phyloP scores from a whole-genome alignment of 2,113 vertebrate genomes.

The Hippopotamus amphibius region DNA sequence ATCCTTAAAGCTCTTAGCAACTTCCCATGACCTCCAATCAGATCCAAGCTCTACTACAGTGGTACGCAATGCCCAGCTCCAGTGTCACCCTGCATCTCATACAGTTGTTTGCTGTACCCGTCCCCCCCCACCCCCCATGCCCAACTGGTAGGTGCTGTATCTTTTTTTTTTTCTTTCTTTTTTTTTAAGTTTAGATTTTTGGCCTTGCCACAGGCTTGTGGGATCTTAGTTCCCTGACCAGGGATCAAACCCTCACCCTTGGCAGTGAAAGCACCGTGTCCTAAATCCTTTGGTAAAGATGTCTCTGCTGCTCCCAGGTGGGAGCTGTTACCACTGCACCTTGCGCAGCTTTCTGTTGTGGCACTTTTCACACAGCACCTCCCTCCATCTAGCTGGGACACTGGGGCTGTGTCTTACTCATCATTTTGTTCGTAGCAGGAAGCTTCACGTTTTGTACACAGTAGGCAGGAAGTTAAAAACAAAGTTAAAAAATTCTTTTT shows the following conservation, averaged over 20 bases:
- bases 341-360: fast-evolving
- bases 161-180: neutral
- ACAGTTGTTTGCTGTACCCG: fast-evolving
- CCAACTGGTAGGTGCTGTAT: neutral
- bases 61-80: neutral
- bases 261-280: neutral
- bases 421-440: neutral
- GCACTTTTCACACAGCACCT: fast-evolving
- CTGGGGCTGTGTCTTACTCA: neutral
- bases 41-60: neutral
- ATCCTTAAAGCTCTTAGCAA: neutral
- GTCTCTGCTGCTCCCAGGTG: neutral
- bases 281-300: neutral
- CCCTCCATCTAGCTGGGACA: neutral
- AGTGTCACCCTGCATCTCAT: fast-evolving
- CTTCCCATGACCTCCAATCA: neutral
- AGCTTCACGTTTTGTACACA: neutral
- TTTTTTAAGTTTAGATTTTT: neutral
- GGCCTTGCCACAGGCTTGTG: neutral
- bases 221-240: neutral
- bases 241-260: neutral
- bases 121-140: no score
- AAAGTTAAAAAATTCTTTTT: neutral
- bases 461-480: neutral
- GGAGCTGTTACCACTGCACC: neutral